phyloP scores from a whole-genome alignment of 2,888 invertebrate species.

The Fissipunctia ypsillon region DNA sequence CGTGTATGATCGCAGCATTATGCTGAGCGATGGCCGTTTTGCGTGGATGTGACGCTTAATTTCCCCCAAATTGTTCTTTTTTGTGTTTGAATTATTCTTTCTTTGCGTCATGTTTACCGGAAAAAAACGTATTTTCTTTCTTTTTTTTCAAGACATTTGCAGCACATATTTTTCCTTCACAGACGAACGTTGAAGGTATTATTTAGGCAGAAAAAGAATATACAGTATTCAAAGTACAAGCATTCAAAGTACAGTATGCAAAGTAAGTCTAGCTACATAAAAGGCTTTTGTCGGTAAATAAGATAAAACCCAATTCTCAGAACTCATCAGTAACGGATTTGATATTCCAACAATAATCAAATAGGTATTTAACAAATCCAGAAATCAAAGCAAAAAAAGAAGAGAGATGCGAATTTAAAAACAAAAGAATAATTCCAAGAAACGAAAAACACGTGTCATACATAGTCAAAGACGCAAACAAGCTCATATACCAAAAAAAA shows the following conservation, averaged over 20 bases:
- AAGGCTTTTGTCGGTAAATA: background rate
- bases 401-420: background rate
- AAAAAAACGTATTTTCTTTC: too few relatives aligned
- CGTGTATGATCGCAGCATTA: too few relatives aligned
- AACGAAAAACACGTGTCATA: background rate
- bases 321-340: slow-evolving; percentile 1
- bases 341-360: background rate
- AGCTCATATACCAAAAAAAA: background rate
- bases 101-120: too few relatives aligned
- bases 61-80: too few relatives aligned
- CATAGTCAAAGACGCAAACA: slow-evolving; percentile 17
- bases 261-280: background rate
- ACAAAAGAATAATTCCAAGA: background rate
- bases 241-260: too few relatives aligned
- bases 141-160: too few relatives aligned
- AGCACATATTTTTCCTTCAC: background rate
- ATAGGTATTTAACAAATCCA: background rate
- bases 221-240: too few relatives aligned
- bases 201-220: too few relatives aligned
- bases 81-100: too few relatives aligned
- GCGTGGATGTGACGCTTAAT: too few relatives aligned
- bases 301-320: background rate
- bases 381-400: background rate
- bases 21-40: too few relatives aligned
- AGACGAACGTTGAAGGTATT: background rate